Percentiles rank a stretch among this genome's conserved stretches.
Evolutionary conservation across 1,140 invertebrate species (phyloP).

Genomic region (Drepana arcuata): DNA sequence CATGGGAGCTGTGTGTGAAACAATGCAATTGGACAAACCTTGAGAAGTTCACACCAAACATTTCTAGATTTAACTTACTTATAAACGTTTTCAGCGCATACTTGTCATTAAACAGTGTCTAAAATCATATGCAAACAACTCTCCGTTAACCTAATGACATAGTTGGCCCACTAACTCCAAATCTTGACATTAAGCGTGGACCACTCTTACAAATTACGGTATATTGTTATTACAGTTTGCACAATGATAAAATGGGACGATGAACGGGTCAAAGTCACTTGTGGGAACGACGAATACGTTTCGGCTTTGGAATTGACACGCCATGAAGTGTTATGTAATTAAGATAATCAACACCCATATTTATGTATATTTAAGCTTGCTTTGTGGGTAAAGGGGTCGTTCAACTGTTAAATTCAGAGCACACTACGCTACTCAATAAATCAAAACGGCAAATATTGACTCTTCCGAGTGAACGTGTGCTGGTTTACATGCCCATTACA

Average conservation of each 20-base stretch:
- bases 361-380: conserved; percentile 7
- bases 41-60: too few species aligned
- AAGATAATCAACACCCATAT: conserved; percentile 15
- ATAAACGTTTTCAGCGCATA: neutral
- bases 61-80: neutral
- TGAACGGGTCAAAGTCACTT: conserved; percentile 46
- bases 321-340: conserved; percentile 27
- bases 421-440: too few species aligned
- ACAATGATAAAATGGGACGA: conserved; percentile 33
- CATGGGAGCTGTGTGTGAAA: too few species aligned
- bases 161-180: conserved; percentile 44
- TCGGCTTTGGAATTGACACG: conserved; percentile 18
- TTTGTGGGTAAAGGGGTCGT: conserved; percentile 16
- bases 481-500: too few species aligned
- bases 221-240: conserved; percentile 34
- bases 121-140: conserved; percentile 46
- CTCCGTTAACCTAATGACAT: conserved; percentile 59
- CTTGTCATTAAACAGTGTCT: too few species aligned
- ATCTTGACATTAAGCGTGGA: conserved; percentile 23
- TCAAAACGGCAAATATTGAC: too few species aligned
- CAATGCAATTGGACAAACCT: too few species aligned
- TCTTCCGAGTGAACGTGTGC: too few species aligned
- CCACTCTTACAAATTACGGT: conserved; percentile 49
- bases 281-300: conserved; percentile 17
- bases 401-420: conserved; percentile 21